Percentiles rank a stretch among this genome's conserved stretches.
phyloP scores from a whole-genome alignment of 2,113 vertebrate species.

The Vanacampus margaritifer region DNA sequence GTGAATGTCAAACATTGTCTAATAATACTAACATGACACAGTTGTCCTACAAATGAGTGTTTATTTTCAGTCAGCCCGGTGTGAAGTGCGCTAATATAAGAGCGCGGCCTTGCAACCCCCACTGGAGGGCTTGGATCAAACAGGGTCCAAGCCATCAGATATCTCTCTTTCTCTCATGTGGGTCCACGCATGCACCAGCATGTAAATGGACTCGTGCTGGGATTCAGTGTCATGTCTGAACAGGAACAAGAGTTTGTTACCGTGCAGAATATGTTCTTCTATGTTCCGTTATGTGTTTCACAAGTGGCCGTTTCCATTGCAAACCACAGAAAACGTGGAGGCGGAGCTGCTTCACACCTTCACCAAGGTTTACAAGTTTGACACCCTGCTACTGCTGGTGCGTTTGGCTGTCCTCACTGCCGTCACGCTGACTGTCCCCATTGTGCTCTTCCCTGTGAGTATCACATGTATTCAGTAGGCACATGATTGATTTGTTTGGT shows the following conservation, averaged over 20 bases:
- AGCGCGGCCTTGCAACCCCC: not conserved
- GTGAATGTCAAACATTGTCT: slow-evolving; percentile 4
- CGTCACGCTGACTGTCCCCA: slow-evolving; percentile 91
- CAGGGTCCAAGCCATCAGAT: not conserved
- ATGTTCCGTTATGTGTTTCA: not conserved
- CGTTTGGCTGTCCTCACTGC: slow-evolving; percentile 93
- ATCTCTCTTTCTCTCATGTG: not conserved
- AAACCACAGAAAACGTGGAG: slow-evolving; percentile 83
- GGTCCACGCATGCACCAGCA: not conserved
- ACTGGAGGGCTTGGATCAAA: not conserved
- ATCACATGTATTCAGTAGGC: slow-evolving; percentile 5
- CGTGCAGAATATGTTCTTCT: not conserved
- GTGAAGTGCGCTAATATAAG: not conserved
- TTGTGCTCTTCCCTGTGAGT: slow-evolving; percentile 97
- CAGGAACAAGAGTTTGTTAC: not conserved
- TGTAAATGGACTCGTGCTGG: not conserved
- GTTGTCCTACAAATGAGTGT: not conserved
- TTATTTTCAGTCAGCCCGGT: not conserved
- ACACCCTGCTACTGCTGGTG: slow-evolving; percentile 83
- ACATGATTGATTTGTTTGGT: not conserved
- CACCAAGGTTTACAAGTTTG: slow-evolving; percentile 89
- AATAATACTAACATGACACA: slow-evolving; percentile 1
- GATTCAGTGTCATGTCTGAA: not conserved
- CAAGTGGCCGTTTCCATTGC: not conserved
- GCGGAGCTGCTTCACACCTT: slow-evolving; percentile 94